Evolutionary conservation across 2,113 vertebrate species (phyloP), one percentile per base, ranked within the genome.

Genomic region (Leptobrachium ailaonicum): DNA sequence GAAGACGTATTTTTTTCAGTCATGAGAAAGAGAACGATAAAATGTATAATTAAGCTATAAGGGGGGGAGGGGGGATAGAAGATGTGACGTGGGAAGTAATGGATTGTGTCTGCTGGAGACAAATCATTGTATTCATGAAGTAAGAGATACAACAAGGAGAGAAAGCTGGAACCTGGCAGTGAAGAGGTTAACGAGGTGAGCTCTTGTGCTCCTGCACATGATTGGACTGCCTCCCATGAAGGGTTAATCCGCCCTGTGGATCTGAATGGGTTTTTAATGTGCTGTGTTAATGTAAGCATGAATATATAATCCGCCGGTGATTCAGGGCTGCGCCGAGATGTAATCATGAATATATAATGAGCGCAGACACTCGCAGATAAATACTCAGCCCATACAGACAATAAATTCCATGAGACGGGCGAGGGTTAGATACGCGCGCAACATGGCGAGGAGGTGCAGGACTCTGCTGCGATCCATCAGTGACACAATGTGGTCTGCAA

Each of bases 291-390:
- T 80, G 78, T 80, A 80, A 80, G 63, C 78, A 80, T 80, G 71
- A 80, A 80, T 80, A 80, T 60, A 62, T 80, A 68, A 80, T 80
- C 58, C 73, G 58, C 71, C 58, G 42, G 71, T 80, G 70, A 80
- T 80, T 80, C 78, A 80, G 71, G 53, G 71, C 78, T 56, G 71
- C 71, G 56, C 47, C 71, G 45, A 73, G 78, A 73, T 80, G 71
- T 74, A 80, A 80, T 80, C 78, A 80, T 80, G 78, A 80, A 80
- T 80, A 80, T 80, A 80, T 80, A 80, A 80, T 80, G 41, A 80
- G 47, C 41, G 13, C 32, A 45, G 71, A 41, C 78, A 67, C 71
- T 44, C 67, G 66, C 63, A 67, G 78, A 73, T 80, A 80, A 73
- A 73, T 80, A 80, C 73, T 80, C 77, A 73, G 64, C 72, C 58